A percentile compares a stretch with the other conserved stretches of the same genome.
Evolutionary conservation across 2,797 vertebrate species (phyloP).

Genomic region (Mastacembelus armatus): DNA sequence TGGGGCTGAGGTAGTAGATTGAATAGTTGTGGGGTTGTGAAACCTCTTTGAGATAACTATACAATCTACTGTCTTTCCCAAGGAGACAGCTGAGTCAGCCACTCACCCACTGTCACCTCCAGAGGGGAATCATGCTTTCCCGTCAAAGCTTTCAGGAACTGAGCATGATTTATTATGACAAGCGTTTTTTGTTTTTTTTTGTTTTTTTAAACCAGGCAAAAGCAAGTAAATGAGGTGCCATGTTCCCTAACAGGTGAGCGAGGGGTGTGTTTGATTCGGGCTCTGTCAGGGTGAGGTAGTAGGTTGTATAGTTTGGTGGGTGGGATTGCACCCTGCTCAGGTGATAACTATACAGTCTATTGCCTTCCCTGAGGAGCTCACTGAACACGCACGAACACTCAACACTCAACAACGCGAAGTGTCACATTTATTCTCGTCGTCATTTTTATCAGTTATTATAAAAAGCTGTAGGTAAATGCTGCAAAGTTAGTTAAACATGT

Average conservation of each 20-base stretch:
- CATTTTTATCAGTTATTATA: conserved; percentile 2
- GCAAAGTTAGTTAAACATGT: conserved; percentile 23
- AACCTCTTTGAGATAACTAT: conserved; percentile 93
- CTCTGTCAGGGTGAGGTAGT: conserved; percentile 92
- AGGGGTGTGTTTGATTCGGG: conserved; percentile 54
- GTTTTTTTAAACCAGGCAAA: too few relatives aligned
- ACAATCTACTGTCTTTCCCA: conserved; percentile 98
- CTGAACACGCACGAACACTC: conserved; percentile 47
- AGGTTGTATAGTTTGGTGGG: conserved; percentile 98
- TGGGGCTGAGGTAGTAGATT: conserved; percentile 98
- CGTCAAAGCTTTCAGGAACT: conserved; percentile 39
- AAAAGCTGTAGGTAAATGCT: conserved; percentile 7
- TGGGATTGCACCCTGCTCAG: conserved; percentile 90
- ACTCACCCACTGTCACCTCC: conserved; percentile 52
- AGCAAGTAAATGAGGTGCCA: conserved; percentile 7
- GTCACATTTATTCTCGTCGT: conserved; percentile 40
- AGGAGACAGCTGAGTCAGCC: conserved; percentile 90
- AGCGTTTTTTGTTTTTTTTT: conserved; percentile 6
- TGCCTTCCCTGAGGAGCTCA: conserved; percentile 91
- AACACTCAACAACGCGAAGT: conserved; percentile 19
- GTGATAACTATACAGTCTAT: conserved; percentile 98
- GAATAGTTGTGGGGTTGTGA: conserved; percentile 92
- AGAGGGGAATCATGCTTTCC: conserved; percentile 33
- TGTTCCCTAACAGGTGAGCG: conserved; percentile 2
- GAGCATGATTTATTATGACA: conserved; percentile 20